Conservation (phyloP, 2,888 invertebrate species). For the Physocephala rufipes region DNA sequence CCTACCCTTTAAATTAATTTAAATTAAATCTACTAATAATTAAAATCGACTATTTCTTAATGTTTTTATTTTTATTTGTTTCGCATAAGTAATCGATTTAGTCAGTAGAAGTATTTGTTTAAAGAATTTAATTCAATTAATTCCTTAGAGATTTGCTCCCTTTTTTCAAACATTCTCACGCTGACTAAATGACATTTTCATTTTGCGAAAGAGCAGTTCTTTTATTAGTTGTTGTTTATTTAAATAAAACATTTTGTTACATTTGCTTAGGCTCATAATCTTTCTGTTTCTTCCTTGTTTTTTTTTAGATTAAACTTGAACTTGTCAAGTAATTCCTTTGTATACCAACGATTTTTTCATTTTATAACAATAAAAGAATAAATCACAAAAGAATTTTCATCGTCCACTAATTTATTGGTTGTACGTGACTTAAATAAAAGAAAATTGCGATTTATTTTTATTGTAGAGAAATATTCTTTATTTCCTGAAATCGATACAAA, state of each 20-base stretch:
- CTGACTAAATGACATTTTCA: not conserved
- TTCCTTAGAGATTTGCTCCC: not conserved
- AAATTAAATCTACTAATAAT: too few species aligned
- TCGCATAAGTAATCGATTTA: not conserved
- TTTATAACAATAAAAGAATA: not conserved
- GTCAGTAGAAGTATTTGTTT: not conserved
- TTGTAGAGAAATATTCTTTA: too few species aligned
- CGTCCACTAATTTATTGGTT: not conserved
- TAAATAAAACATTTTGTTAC: not conserved
- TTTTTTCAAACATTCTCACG: constrained; percentile 15
- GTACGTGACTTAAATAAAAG: not conserved
- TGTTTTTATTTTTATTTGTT: too few species aligned
- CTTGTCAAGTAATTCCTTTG: not conserved
- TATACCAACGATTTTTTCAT: not conserved
- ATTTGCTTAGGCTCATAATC: too few species aligned
- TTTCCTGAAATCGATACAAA: too few species aligned
- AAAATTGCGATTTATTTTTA: not conserved
- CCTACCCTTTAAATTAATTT: too few species aligned
- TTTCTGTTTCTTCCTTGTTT: too few species aligned
- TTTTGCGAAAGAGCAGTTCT: not conserved
- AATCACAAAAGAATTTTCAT: not conserved
- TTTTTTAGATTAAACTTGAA: not conserved
- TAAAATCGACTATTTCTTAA: too few species aligned
- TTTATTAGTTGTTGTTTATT: not conserved
- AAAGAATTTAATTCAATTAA: too few species aligned